Evolutionary conservation across 35 echinoderm and acorn worm species (phyloP), one percentile per base, ranked within the genome.

Genomic region (Antedon bifida): DNA sequence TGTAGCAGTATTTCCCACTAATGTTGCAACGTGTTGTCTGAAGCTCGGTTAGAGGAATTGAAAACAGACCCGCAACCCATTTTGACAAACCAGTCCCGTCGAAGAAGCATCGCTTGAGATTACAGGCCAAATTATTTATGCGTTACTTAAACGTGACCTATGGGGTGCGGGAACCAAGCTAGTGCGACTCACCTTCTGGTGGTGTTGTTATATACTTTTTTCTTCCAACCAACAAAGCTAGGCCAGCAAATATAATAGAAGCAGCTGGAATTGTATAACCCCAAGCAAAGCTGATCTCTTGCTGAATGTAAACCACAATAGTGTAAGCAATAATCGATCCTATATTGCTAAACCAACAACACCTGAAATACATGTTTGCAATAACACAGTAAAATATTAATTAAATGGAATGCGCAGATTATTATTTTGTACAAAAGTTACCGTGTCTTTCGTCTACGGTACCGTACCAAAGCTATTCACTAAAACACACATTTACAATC

Each of bases 261-360:
- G 92, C 75, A 30, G 90, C 84, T 26, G 93, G 93, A 46, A 96
- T 89, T 17, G 85, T 33, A 32, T 86, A 96, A 36, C 93, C 93
- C n/a, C 81, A 30, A 51, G 42, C 87, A 77, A 96, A 96, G 14
- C 87, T 88, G 3, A 85, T 46, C 26, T 96, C 82, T 55, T 96
- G 93, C 39, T 96, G 93, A 11, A 96, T 80, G 34, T 92, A 96
- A 55, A 89, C 93, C 0, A 92, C 93, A 11, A 80, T 34, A 30
- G 93, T 92, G 64, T 89, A 96, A 31, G 93, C 79, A 45, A 96
- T 81, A 17, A 83, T 87, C 19, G 93, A 96, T 17, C 93, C 93
- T 1, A 96, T 87, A 46, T 96, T 96, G 46, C 91, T 96, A 75
- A 96, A 96, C 93, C 93, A 96, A 85, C 92, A 96, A 77, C 91